A percentile compares a stretch with the other conserved stretches of the same genome.
Conservation (phyloP, 2,888 invertebrate species). For the Leucozona laternaria region DNA sequence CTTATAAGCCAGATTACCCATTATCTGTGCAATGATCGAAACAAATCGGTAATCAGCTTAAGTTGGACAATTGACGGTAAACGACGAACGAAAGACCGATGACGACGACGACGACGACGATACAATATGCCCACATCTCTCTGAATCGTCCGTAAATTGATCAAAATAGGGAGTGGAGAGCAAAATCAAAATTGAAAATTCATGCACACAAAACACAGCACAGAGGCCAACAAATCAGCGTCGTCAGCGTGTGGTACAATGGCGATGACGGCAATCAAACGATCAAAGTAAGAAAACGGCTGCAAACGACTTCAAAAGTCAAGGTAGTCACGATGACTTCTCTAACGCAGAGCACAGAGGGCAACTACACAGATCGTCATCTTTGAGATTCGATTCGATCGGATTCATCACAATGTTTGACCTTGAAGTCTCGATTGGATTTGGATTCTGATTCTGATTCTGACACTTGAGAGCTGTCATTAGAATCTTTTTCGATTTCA, state of each 20-base stretch:
- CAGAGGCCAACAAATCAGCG: background rate
- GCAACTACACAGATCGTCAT: conserved; percentile 1
- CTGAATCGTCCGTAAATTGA: conserved; percentile 35
- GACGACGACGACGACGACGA: too few relatives aligned
- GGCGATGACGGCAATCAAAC: conserved; percentile 14
- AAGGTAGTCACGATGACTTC: conserved; percentile 63
- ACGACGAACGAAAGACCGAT: background rate
- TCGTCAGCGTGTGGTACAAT: background rate
- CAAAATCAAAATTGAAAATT: conserved; percentile 53
- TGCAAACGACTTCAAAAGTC: conserved; percentile 65
- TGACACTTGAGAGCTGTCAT: conserved; percentile 69
- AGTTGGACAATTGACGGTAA: conserved; percentile 53
- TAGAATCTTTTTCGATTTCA: conserved; percentile 40
- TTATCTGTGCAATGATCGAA: conserved; percentile 71
- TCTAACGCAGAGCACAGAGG: conserved; percentile 31
- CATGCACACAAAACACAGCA: background rate
- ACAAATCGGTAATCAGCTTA: conserved; percentile 74
- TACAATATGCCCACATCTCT: background rate
- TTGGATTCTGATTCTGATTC: conserved; percentile 52
- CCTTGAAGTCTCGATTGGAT: conserved; percentile 71
- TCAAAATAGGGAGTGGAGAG: conserved; percentile 65
- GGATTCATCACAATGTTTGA: conserved; percentile 45
- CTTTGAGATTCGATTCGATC: conserved; percentile 32
- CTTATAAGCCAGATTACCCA: conserved; percentile 49
- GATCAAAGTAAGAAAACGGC: conserved; percentile 45